These are phyloP conservation scores for Salvelinus namaycush DNA, from an alignment of 2,113 vertebrate species.

Conservation along the genomic window DNA sequence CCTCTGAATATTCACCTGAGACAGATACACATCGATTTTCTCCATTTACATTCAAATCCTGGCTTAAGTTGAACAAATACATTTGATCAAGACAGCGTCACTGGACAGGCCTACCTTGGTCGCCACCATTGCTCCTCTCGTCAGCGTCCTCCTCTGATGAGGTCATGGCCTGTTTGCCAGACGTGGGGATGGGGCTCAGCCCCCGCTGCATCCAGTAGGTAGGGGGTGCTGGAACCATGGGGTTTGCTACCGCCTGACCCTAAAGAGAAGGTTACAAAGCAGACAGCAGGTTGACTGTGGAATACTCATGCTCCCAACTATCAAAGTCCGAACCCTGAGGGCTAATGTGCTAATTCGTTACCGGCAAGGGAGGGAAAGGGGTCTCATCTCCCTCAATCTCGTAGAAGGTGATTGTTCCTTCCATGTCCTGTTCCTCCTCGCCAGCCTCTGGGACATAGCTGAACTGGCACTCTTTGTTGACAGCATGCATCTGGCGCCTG, in stretches of 20 bases:
- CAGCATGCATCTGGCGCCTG: conserved; percentile 74
- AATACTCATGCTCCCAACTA: background rate
- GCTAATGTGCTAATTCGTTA: background rate
- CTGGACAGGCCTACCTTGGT: conserved; percentile 49
- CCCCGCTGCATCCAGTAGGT: conserved; percentile 74
- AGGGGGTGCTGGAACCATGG: conserved; percentile 66
- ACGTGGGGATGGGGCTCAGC: conserved; percentile 55
- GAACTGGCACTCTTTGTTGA: conserved; percentile 80
- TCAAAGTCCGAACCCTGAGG: background rate
- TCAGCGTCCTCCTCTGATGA: conserved; percentile 76
- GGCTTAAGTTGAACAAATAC: too few relatives aligned
- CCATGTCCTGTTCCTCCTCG: conserved; percentile 73
- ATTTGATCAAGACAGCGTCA: too few relatives aligned
- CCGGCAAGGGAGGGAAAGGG: conserved; percentile 72
- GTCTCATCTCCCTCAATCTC: conserved; percentile 74
- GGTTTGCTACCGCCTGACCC: conserved; percentile 62
- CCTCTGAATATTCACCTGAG: conserved; percentile 82
- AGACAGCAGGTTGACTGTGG: background rate
- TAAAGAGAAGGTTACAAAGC: conserved; percentile 36
- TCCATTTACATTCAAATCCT: background rate
- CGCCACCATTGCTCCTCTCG: conserved; percentile 71
- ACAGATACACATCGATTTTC: conserved; percentile 18
- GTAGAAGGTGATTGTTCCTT: conserved; percentile 77
- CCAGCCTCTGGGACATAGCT: conserved; percentile 68
- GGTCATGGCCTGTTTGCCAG: conserved; percentile 70